phyloP scores from a whole-genome alignment of 2,113 vertebrate genomes.

The Corythornis cristatus region DNA sequence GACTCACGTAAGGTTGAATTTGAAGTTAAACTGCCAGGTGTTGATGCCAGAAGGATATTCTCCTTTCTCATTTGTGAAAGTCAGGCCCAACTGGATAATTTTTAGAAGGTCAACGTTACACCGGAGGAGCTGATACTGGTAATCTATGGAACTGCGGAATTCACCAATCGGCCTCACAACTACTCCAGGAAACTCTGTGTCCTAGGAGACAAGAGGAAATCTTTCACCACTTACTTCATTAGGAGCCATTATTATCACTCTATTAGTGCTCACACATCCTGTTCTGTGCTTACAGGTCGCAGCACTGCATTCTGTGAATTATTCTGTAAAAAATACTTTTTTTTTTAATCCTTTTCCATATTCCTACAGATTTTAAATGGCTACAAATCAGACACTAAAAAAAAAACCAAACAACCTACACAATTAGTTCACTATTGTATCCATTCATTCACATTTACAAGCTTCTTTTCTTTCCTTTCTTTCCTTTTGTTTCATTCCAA shows the following conservation, averaged over 20 bases:
- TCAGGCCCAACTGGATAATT: constrained; percentile 96
- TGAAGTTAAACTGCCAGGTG: constrained; percentile 99
- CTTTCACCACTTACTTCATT: neutral
- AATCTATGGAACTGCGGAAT: constrained; percentile 97
- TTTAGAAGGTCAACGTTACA: constrained; percentile 98
- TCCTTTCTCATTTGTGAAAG: constrained; percentile 96
- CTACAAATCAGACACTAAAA: neutral
- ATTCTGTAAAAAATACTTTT: neutral
- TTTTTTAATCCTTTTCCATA: neutral
- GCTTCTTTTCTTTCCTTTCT: neutral
- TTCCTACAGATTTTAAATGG: neutral
- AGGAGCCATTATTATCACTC: neutral
- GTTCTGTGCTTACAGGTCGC: neutral
- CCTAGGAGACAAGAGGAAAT: constrained; percentile 71
- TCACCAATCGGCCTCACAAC: constrained; percentile 96
- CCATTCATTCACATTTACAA: neutral
- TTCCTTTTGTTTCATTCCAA: neutral
- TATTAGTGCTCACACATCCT: neutral
- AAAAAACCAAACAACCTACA: neutral
- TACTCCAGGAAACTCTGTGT: constrained; percentile 97
- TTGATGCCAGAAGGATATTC: constrained; percentile 93
- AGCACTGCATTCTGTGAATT: neutral
- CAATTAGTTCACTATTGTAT: neutral
- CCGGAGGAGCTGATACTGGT: constrained; percentile 95
- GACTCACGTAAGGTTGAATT: constrained; percentile 96